Conservation (phyloP, 2,888 invertebrate genomes). For the Argynnis bischoffii region DNA sequence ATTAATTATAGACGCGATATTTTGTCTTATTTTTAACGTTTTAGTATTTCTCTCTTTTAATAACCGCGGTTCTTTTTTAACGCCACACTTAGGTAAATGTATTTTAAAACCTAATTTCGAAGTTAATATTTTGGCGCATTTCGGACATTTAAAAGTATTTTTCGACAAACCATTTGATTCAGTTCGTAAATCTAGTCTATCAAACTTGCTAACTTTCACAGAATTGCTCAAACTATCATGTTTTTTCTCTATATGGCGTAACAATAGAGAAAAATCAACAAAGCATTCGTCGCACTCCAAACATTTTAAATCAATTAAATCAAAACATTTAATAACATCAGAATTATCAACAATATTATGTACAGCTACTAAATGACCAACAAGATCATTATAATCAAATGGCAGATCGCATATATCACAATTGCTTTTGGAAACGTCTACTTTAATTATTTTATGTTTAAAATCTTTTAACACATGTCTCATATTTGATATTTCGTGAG, state of each 20-base stretch:
- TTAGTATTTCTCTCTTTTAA: constrained; percentile 28
- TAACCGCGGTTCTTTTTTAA: constrained; percentile 26
- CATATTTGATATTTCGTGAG: constrained; percentile 40
- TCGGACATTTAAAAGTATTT: constrained; percentile 27
- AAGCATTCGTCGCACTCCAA: constrained; percentile 39
- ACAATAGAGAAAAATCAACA: constrained; percentile 22
- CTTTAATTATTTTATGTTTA: constrained; percentile 37
- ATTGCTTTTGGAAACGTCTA: constrained; percentile 45
- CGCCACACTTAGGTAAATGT: constrained; percentile 34
- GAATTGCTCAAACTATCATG: constrained; percentile 4
- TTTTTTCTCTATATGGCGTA: constrained; percentile 24
- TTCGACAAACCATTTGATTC: constrained; percentile 7
- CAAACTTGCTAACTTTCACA: background rate
- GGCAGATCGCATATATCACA: constrained; percentile 44
- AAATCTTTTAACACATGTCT: constrained; percentile 26
- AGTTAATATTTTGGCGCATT: constrained; percentile 35
- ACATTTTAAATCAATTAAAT: constrained; percentile 42
- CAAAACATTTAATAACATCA: constrained; percentile 26
- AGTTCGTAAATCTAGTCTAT: background rate
- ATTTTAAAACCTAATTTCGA: constrained; percentile 37
- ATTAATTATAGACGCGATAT: constrained; percentile 45
- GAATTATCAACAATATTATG: constrained; percentile 33
- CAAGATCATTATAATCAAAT: constrained; percentile 39
- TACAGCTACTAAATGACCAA: constrained; percentile 39
- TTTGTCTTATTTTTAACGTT: constrained; percentile 38